Base-by-base conservation (phyloP, 2,888 invertebrate genomes). In the Synanthedon formicaeformis region DNA sequence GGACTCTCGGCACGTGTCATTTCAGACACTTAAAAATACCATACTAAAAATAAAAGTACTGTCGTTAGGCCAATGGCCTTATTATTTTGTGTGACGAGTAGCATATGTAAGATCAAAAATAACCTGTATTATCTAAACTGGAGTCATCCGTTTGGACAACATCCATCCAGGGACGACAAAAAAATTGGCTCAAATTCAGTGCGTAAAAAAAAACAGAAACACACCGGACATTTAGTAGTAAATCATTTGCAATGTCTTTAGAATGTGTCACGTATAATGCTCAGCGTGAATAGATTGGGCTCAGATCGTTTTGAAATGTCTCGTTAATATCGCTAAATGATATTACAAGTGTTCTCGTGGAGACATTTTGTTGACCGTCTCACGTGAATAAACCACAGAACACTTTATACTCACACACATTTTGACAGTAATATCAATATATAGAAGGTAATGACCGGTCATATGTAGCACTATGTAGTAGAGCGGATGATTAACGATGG, bases 51-150 rank as follows among this genome's bases (percentile, higher is more conserved):
- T 84, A 84, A 69, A 62, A 55, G 54, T 62, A 55, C 81, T 83
- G 85, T 85, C 86, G 84, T 85, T 84, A 84, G 86, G 86, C 82
- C 86, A 85, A 82, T 77, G 86, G 81, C 86, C 85, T 82, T 84
- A 85, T 84, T 83, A 85, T 83, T 79, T 78, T 71, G 75, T 77
- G 79, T 82, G 86, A 85, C 81, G 81, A 76, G 75, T 76, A 73
- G 77, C 86, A 83, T 81, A 83, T 80, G 85, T 81, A 80, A 78
- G 73, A 77, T 71, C 83, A 65, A 70, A 83, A 86, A 84, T 84
- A 84, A 75, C 72, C 73, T 62, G 78, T 82, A 78, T 81, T 85
- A 85, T 85, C 83, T 82, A 83, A 83, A 81, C 77, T 78, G 73
- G 73, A 75, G 69, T 72, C 72, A 70, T 64, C 69, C 72, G 66